Percentiles rank a stretch among this genome's conserved stretches.
Conservation (phyloP, 2,888 invertebrate species). For the Nomada goodeniana region DNA sequence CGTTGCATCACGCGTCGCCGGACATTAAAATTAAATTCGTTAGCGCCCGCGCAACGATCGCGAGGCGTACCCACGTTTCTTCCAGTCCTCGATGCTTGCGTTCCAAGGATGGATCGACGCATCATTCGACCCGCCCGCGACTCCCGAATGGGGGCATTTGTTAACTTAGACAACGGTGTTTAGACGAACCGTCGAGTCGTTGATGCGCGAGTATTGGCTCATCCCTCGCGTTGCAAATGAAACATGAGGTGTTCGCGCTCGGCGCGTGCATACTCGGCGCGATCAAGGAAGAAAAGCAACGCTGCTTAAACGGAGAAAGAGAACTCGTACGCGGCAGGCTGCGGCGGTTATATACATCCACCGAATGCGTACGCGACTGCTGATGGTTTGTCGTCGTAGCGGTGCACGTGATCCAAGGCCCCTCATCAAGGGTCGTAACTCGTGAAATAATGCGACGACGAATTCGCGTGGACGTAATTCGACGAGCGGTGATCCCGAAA, state of each 20-base stretch:
- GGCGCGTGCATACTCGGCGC: constrained; percentile 9
- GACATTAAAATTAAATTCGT: constrained; percentile 67
- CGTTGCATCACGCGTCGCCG: constrained; percentile 61
- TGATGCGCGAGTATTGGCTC: not conserved
- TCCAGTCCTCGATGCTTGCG: not conserved
- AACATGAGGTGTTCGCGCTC: constrained; percentile 13
- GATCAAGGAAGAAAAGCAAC: not conserved
- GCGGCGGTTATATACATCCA: constrained; percentile 59
- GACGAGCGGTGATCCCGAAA: constrained; percentile 75
- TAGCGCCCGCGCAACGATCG: constrained; percentile 38
- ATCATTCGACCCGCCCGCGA: not conserved
- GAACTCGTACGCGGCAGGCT: constrained; percentile 41
- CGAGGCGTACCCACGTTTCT: not conserved
- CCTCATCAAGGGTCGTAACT: constrained; percentile 81
- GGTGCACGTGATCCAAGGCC: constrained; percentile 74
- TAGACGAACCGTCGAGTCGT: not conserved
- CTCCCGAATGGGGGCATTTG: no score
- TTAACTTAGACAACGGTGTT: constrained; percentile 11
- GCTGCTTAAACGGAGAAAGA: constrained; percentile 49
- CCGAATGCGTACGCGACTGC: constrained; percentile 66
- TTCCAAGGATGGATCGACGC: no score
- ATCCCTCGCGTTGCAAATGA: constrained; percentile 22
- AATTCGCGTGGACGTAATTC: constrained; percentile 76
- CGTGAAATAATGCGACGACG: constrained; percentile 78
- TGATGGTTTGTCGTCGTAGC: constrained; percentile 71